A percentile compares a stretch with the other conserved stretches of the same genome.
Evolutionary conservation across 2,797 vertebrate species (phyloP).

Genomic region (Garrulus glandarius): DNA sequence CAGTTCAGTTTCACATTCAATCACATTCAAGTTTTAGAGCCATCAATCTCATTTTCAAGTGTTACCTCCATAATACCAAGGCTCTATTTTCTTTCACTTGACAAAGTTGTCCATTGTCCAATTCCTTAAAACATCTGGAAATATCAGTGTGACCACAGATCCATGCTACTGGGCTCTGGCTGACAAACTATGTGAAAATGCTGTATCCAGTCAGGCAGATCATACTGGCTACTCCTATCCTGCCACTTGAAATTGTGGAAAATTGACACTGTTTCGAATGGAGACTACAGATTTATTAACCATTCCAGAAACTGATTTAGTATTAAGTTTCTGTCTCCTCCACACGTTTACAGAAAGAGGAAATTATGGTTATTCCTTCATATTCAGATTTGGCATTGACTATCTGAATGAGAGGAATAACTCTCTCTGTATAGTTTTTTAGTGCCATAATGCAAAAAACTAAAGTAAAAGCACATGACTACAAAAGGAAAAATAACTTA

Average conservation of each 20-base stretch:
- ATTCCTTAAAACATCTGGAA: background rate
- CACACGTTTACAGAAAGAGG: background rate
- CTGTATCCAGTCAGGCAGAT: background rate
- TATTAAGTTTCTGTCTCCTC: background rate
- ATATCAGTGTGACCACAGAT: background rate
- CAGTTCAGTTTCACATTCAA: background rate
- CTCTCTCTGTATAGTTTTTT: background rate
- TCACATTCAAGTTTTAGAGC: background rate
- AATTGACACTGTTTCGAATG: background rate
- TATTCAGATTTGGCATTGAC: background rate
- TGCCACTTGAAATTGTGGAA: background rate
- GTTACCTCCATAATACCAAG: background rate
- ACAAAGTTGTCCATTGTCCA: background rate
- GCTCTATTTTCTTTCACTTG: background rate
- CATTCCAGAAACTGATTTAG: background rate
- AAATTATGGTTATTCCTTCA: background rate
- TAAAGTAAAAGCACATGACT: background rate
- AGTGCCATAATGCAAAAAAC: background rate
- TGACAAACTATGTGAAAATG: background rate
- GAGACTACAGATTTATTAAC: background rate
- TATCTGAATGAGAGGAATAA: background rate
- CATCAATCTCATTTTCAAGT: background rate
- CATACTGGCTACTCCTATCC: background rate
- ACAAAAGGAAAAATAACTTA: background rate
- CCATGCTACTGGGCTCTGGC: background rate